Evolutionary conservation across 2,113 vertebrate genomes (phyloP).

Genomic region (Tachycineta bicolor): DNA sequence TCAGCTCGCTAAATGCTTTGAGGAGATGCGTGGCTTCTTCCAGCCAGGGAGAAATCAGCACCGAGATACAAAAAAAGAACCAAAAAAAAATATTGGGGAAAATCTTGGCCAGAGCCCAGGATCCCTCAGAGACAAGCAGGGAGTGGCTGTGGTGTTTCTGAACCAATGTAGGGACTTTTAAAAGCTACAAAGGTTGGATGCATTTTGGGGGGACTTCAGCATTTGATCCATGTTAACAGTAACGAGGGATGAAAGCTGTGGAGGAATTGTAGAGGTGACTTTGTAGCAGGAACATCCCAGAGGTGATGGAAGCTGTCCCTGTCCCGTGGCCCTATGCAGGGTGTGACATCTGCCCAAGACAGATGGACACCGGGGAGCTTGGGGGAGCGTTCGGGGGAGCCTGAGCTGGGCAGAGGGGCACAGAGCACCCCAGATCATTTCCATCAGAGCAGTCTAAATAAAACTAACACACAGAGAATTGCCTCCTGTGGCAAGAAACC

Average conservation of each 20-base stretch:
- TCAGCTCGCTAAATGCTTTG: neutral
- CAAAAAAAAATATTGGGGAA: neutral
- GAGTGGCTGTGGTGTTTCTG: rapidly evolving
- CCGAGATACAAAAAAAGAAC: neutral
- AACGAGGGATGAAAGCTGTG: neutral
- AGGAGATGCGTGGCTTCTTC: neutral
- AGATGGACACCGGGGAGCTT: rapidly evolving
- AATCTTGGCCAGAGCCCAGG: neutral
- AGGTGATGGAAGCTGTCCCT: neutral
- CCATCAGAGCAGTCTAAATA: neutral
- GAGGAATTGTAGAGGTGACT: neutral
- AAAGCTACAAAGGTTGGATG: neutral
- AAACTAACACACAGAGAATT: neutral
- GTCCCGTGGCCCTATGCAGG: neutral
- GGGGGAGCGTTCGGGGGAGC: rapidly evolving
- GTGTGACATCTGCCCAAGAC: rapidly evolving
- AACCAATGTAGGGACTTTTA: rapidly evolving
- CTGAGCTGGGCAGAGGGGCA: neutral
- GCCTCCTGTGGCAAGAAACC: neutral
- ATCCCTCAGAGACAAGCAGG: rapidly evolving
- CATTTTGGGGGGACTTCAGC: too few species aligned
- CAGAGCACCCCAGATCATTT: neutral
- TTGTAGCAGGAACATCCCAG: neutral
- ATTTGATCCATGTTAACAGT: rapidly evolving
- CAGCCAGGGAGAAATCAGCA: neutral